A percentile compares a stretch with the other conserved stretches of the same genome.
phyloP scores from a whole-genome alignment of 2,888 invertebrate genomes.

The Ligdia adustata region DNA sequence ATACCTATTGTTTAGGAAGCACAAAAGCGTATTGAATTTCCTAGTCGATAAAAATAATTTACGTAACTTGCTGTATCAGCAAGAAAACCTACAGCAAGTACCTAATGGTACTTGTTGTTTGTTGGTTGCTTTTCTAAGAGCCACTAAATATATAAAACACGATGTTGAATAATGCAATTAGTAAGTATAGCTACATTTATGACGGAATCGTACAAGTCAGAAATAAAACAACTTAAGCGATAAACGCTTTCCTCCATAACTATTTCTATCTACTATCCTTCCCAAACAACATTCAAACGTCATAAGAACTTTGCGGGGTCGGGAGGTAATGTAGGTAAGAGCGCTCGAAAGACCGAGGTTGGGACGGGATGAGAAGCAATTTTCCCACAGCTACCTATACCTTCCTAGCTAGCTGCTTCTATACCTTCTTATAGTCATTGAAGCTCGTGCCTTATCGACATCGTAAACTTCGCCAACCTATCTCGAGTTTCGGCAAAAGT shows the following conservation, averaged over 20 bases:
- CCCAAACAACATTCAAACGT: conserved; percentile 26
- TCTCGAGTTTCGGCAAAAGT: conserved; percentile 35
- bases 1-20: too few relatives aligned
- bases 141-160: too few relatives aligned
- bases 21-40: too few relatives aligned
- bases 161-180: too few relatives aligned
- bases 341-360: conserved; percentile 40
- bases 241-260: background rate
- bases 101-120: too few relatives aligned
- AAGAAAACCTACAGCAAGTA: too few relatives aligned
- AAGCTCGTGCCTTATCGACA: conserved; percentile 68
- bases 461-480: conserved; percentile 43
- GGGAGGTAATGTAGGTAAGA: conserved; percentile 40
- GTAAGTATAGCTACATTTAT: too few relatives aligned
- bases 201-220: too few relatives aligned
- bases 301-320: conserved; percentile 39
- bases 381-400: conserved; percentile 29
- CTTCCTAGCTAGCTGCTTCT: conserved; percentile 20
- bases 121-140: too few relatives aligned
- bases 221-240: background rate
- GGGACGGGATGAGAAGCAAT: conserved; percentile 53
- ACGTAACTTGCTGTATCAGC: too few relatives aligned
- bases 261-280: conserved; percentile 9
- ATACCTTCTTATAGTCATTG: conserved; percentile 35
- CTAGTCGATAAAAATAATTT: too few relatives aligned